Conservation (phyloP, 2,113 vertebrate species). For the Chloroceryle aenea region DNA sequence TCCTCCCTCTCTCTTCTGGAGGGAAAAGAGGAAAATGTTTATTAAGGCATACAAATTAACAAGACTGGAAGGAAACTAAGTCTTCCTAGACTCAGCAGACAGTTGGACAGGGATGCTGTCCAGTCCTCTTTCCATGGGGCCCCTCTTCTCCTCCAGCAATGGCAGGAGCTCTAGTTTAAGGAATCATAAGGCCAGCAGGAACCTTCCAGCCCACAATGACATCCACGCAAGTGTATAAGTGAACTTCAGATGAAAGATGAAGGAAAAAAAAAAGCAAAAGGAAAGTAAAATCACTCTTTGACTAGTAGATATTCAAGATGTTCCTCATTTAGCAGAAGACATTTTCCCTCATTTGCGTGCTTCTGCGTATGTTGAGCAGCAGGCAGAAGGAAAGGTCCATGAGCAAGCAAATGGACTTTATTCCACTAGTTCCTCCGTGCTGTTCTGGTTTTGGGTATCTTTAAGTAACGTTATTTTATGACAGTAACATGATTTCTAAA, state of each 20-base stretch:
- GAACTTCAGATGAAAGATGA: neutral
- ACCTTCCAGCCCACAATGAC: neutral
- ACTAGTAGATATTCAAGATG: neutral
- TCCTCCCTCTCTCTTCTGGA: neutral
- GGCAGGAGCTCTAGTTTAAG: neutral
- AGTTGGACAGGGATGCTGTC: neutral
- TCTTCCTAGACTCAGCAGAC: neutral
- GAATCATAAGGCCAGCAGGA: neutral
- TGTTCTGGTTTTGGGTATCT: neutral
- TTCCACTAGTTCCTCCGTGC: neutral
- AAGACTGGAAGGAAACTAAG: neutral
- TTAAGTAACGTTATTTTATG: neutral
- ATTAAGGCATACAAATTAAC: neutral
- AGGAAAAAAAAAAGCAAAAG: neutral
- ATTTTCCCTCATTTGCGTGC: neutral
- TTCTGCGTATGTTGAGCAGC: neutral
- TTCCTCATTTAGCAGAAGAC: neutral
- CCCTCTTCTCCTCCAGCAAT: neutral
- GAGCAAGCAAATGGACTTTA: neutral
- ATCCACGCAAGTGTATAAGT: neutral
- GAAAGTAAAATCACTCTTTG: neutral
- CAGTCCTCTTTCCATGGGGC: fast-evolving
- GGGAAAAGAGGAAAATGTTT: neutral
- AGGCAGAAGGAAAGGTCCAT: neutral
- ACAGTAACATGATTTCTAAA: neutral